Evolutionary conservation across 2,888 invertebrate species (phyloP).

Genomic region (Anoncus sp.): DNA sequence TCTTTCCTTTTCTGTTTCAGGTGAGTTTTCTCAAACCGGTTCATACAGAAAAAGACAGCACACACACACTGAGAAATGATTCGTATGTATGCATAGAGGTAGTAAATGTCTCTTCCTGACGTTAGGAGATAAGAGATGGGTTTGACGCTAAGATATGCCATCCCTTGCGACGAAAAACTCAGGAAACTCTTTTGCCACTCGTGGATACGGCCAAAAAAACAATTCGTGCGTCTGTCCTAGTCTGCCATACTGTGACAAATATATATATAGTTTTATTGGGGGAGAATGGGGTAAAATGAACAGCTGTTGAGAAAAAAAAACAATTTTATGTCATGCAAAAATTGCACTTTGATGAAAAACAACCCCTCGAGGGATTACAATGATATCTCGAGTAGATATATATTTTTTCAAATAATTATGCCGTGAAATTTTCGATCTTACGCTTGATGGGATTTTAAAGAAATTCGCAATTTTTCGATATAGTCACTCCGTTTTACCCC

Average conservation of each 20-base stretch:
- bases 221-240: conserved; percentile 8
- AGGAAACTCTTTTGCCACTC: conserved; percentile 49
- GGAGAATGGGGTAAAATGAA: conserved; percentile 2
- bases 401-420: too few relatives aligned
- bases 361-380: too few relatives aligned
- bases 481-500: not conserved
- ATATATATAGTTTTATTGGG: not conserved
- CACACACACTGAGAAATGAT: not conserved
- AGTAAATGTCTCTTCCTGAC: conserved; percentile 6
- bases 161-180: conserved; percentile 1
- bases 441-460: too few relatives aligned
- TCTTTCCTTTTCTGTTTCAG: conserved; percentile 64
- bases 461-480: not conserved
- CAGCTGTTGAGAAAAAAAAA: too few relatives aligned
- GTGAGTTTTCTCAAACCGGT: conserved; percentile 60
- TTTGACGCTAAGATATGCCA: conserved; percentile 37
- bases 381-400: too few relatives aligned
- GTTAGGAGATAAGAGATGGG: not conserved
- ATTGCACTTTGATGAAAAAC: too few relatives aligned
- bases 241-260: not conserved
- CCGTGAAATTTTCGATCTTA: too few relatives aligned
- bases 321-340: too few relatives aligned
- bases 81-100: conserved; percentile 33
- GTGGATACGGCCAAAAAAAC: conserved; percentile 11
- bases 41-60: conserved; percentile 5